Conservation (phyloP, 1,140 invertebrate genomes). For the Stegodyphus mimosarum region DNA sequence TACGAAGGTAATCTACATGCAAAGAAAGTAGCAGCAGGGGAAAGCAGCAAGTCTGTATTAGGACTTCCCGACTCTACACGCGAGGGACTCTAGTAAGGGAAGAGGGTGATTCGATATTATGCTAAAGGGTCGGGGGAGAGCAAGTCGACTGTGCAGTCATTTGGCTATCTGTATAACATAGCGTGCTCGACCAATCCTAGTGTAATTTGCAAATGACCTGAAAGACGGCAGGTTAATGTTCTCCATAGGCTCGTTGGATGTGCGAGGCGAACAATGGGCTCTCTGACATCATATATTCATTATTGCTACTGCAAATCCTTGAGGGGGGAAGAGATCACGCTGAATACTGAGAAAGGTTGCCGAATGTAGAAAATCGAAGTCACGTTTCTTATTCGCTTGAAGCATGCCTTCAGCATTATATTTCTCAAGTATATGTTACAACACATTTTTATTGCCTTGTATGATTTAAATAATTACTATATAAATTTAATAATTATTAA, state of each 20-base stretch:
- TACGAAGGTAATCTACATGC: constrained; percentile 12
- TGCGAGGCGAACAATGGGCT: constrained; percentile 37
- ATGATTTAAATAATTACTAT: too few relatives aligned
- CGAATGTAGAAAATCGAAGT: not conserved
- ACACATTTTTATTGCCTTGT: too few relatives aligned
- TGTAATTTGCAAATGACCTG: constrained; percentile 59
- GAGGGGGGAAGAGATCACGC: not conserved
- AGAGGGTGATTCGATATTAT: constrained; percentile 7
- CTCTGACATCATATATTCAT: constrained; percentile 58
- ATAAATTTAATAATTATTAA: too few relatives aligned
- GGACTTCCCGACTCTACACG: constrained; percentile 8
- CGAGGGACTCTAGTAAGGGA: not conserved
- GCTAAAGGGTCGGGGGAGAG: not conserved
- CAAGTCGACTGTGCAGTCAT: constrained; percentile 32
- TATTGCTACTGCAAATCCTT: constrained; percentile 28
- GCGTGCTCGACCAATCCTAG: constrained; percentile 24
- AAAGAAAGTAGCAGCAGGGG: constrained; percentile 11
- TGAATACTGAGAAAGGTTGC: not conserved
- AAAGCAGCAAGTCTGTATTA: constrained; percentile 7
- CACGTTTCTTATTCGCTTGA: too few relatives aligned
- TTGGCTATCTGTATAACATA: constrained; percentile 18
- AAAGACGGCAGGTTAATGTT: constrained; percentile 56
- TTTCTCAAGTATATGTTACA: too few relatives aligned
- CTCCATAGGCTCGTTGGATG: constrained; percentile 40
- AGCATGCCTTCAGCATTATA: too few relatives aligned